Conservation (phyloP, 2,888 invertebrate genomes). For the Lamellibrachia columna region DNA sequence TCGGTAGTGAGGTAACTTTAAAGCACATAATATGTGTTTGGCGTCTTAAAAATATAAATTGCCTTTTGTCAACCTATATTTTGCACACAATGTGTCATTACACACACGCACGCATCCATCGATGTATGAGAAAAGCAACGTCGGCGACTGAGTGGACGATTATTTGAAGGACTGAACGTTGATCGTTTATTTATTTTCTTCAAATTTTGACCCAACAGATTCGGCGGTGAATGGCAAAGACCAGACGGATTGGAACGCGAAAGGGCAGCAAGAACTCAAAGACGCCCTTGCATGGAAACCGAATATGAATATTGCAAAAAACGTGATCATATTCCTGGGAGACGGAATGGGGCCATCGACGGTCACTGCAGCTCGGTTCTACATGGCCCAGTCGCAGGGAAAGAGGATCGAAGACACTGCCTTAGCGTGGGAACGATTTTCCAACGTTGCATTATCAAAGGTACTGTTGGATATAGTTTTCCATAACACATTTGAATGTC, state of each 20-base stretch:
- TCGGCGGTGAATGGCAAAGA: background rate
- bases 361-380: slow-evolving; percentile 77
- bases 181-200: background rate
- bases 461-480: slow-evolving; percentile 66
- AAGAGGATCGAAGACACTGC: slow-evolving; percentile 75
- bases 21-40: no score
- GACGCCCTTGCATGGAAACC: background rate
- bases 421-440: slow-evolving; percentile 83
- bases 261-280: background rate
- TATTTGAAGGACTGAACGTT: no score
- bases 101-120: no score
- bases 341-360: slow-evolving; percentile 90
- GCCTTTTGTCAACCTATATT: no score
- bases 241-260: background rate
- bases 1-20: no score
- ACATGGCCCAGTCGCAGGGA: slow-evolving; percentile 61
- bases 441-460: slow-evolving; percentile 84
- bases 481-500: background rate
- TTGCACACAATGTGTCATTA: no score
- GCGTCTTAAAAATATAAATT: no score
- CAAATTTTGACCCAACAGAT: background rate
- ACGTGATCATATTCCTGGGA: slow-evolving; percentile 71
- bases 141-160: no score
- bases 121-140: no score
- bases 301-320: slow-evolving; percentile 48